Evolutionary conservation across 2,888 invertebrate species (phyloP).

Genomic region (Apantesis nais): DNA sequence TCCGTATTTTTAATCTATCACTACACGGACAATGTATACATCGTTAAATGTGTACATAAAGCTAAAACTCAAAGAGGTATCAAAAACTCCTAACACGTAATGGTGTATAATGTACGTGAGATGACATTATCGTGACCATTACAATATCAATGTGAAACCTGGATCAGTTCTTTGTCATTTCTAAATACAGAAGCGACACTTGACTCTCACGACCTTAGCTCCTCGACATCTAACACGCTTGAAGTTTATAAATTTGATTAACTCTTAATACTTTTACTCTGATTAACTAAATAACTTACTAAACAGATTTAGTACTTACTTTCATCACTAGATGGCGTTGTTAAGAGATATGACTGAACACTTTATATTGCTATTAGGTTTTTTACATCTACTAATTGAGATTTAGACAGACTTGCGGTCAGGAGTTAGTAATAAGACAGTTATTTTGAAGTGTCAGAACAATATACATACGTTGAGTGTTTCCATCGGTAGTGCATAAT

Average conservation of each 20-base stretch:
- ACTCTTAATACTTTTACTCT: not conserved
- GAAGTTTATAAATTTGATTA: not conserved
- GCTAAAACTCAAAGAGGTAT: too few species aligned
- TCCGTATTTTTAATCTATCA: too few species aligned
- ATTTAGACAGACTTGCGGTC: not conserved
- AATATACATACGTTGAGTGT: constrained; percentile 16
- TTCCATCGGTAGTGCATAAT: constrained; percentile 42
- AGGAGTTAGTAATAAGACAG: not conserved
- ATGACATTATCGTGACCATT: not conserved
- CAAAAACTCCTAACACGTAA: not conserved
- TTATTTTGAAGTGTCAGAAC: not conserved
- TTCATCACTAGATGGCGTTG: not conserved
- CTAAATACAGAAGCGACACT: not conserved
- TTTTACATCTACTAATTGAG: not conserved
- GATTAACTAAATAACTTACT: not conserved
- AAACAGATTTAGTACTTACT: not conserved
- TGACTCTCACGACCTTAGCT: not conserved
- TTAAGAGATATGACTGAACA: not conserved
- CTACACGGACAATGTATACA: too few species aligned
- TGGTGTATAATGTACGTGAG: not conserved
- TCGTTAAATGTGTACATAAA: too few species aligned
- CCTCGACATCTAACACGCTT: not conserved
- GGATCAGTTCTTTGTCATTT: not conserved
- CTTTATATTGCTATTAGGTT: not conserved
- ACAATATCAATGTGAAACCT: not conserved